Conservation (phyloP, 2,797 vertebrate species). For the Helicolenus hilgendorfi region DNA sequence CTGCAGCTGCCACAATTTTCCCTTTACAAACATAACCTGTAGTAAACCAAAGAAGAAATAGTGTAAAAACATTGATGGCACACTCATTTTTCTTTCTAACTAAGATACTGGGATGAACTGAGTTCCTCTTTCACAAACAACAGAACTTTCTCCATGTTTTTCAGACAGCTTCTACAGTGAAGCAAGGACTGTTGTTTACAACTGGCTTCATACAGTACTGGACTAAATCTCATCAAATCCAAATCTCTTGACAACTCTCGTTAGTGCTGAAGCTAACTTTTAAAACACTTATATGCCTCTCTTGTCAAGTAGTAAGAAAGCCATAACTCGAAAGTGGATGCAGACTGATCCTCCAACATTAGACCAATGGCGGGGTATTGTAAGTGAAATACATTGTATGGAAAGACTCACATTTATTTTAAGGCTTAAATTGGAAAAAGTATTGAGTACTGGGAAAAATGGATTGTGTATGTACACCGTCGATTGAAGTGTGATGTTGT, state of each 20-base stretch:
- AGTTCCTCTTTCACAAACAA: conserved; percentile 20
- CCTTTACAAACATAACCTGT: conserved; percentile 54
- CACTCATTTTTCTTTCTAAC: neutral
- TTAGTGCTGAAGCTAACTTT: neutral
- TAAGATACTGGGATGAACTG: neutral
- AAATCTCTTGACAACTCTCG: neutral
- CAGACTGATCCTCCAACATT: too few species aligned
- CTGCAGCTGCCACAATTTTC: conserved; percentile 68
- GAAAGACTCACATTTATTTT: too few species aligned
- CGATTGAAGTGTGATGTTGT: too few species aligned
- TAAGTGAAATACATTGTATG: too few species aligned
- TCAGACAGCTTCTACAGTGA: neutral
- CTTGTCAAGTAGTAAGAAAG: too few species aligned
- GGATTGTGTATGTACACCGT: too few species aligned
- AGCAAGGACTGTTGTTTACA: too few species aligned
- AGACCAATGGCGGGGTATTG: too few species aligned
- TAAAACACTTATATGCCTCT: neutral
- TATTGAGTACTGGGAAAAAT: too few species aligned
- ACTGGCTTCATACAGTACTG: neutral
- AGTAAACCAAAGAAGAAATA: neutral
- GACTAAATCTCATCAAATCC: neutral
- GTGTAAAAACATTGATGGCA: neutral
- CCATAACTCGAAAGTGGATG: too few species aligned
- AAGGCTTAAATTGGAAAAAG: too few species aligned
- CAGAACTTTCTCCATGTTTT: neutral